These are phyloP conservation scores for Syncerus caffer DNA, from an alignment of 2,797 vertebrate genomes.

Conservation along the genomic window DNA sequence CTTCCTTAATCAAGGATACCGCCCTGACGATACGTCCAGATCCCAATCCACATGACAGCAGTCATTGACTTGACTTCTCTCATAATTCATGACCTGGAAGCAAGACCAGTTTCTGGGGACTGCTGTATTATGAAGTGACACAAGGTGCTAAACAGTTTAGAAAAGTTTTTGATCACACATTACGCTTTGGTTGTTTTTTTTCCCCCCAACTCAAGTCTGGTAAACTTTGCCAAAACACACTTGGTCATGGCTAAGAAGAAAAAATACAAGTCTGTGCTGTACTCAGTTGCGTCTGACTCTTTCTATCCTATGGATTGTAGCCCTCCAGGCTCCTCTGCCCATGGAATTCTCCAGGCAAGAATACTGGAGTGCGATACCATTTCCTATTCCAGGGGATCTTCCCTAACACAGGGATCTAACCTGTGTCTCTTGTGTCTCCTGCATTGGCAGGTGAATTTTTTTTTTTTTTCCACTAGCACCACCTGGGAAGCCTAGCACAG, in stretches of 20 bases:
- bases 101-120: background rate
- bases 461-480: background rate
- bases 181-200: background rate
- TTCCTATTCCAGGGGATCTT: background rate
- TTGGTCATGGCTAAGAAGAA: background rate
- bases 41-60: background rate
- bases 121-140: background rate
- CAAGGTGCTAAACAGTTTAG: background rate
- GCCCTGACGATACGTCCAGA: background rate
- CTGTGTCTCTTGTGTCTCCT: background rate
- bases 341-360: background rate
- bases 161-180: constrained; percentile 19
- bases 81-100: background rate
- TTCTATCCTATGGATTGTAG: background rate
- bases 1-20: background rate
- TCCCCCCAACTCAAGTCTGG: background rate
- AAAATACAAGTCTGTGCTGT: background rate
- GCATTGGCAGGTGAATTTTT: background rate
- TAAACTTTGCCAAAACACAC: background rate
- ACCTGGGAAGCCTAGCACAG: background rate
- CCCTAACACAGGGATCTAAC: background rate
- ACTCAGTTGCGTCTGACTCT: background rate
- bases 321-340: background rate
- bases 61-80: background rate
- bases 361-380: background rate